Conservation (phyloP, 2,113 vertebrate genomes). For the Sprattus sprattus region DNA sequence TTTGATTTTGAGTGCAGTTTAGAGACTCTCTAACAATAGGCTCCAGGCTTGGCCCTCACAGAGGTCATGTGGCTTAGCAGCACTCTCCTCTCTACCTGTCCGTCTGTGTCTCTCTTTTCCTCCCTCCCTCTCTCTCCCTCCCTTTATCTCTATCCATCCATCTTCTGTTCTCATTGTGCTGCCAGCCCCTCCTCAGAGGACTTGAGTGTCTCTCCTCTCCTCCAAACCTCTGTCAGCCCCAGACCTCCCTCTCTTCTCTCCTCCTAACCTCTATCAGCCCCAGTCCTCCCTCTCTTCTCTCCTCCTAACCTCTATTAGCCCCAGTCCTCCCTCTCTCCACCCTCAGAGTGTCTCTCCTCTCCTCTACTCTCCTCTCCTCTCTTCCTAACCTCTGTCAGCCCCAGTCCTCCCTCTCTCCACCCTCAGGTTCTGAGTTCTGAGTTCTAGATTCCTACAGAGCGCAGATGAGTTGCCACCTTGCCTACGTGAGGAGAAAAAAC, state of each 20-base stretch:
- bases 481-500: too few relatives aligned
- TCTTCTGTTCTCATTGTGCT: not conserved
- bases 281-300: not conserved
- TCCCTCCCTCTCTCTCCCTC: not conserved
- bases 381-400: too few relatives aligned
- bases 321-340: not conserved
- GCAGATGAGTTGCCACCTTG: too few relatives aligned
- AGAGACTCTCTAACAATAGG: slow-evolving; percentile 6
- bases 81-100: not conserved
- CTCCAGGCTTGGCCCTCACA: not conserved
- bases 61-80: not conserved
- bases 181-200: not conserved
- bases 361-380: too few relatives aligned
- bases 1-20: slow-evolving; percentile 10
- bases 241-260: not conserved
- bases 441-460: too few relatives aligned
- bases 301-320: too few relatives aligned
- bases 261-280: not conserved
- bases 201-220: not conserved
- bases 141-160: not conserved
- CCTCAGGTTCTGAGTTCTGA: too few relatives aligned
- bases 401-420: too few relatives aligned
- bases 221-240: not conserved
- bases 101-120: not conserved
- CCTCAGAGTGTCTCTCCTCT: too few relatives aligned